Conservation (phyloP, 2,888 invertebrate genomes). For the Trachelus stipa region DNA sequence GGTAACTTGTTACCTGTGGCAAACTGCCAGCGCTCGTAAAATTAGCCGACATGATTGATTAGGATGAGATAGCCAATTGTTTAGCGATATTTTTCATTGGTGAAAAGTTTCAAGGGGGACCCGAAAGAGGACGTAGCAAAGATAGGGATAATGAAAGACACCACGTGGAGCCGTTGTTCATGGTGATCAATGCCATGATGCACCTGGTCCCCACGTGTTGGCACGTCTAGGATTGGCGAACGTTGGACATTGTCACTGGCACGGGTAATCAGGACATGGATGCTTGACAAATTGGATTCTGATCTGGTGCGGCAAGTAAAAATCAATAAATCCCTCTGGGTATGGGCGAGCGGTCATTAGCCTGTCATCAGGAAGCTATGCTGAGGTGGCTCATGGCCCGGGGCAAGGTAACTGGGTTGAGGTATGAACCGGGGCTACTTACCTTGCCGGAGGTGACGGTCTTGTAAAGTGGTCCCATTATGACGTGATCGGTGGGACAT, state of each 20-base stretch:
- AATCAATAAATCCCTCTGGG: not conserved
- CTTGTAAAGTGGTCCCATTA: constrained; percentile 93
- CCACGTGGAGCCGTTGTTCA: not conserved
- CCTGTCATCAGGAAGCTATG: not conserved
- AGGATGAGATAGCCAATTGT: constrained; percentile 49
- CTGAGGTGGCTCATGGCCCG: not conserved
- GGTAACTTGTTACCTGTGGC: constrained; percentile 50
- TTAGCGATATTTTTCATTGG: constrained; percentile 14
- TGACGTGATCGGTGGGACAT: constrained; percentile 93
- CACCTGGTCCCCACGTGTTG: not conserved
- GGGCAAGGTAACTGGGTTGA: not conserved
- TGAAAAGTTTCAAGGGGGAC: not conserved
- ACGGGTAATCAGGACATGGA: not conserved
- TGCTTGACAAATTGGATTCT: not conserved
- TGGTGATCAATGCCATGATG: not conserved
- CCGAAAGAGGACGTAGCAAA: not conserved
- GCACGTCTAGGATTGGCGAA: not conserved
- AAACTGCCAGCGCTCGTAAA: constrained; percentile 52
- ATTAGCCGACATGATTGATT: constrained; percentile 56
- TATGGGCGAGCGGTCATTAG: not conserved
- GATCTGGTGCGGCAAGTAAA: not conserved
- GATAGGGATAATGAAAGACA: not conserved
- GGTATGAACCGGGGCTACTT: constrained; percentile 45
- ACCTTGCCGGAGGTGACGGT: constrained; percentile 84
- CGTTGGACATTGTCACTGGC: not conserved